These are phyloP conservation scores for Lampris incognitus DNA, from an alignment of 2,113 vertebrate genomes.

Conservation along the genomic window DNA sequence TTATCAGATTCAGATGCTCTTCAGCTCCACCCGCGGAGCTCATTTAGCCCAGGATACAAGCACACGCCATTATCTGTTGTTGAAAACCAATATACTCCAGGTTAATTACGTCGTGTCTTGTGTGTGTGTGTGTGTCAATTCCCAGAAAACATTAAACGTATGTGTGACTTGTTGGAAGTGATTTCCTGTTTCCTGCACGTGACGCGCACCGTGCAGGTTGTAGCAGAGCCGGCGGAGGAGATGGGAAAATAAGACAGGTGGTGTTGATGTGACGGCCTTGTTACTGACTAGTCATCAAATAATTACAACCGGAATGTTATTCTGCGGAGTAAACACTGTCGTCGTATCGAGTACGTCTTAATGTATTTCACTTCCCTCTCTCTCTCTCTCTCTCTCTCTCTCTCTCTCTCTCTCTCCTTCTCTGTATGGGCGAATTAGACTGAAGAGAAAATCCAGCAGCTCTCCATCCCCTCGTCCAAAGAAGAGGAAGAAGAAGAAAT, in stretches of 20 bases:
- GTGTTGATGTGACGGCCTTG: not conserved
- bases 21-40: not conserved
- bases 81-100: conserved; percentile 16
- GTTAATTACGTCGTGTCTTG: conserved; percentile 31
- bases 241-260: conserved; percentile 45
- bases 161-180: conserved; percentile 19
- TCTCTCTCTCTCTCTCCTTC: not conserved
- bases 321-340: conserved; percentile 29
- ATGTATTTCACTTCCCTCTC: conserved; percentile 22
- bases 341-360: conserved; percentile 35
- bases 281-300: conserved; percentile 36
- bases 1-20: conserved; percentile 11
- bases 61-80: conserved; percentile 17
- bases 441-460: conserved; percentile 90
- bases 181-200: conserved; percentile 32
- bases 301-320: conserved; percentile 57
- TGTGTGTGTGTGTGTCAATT: conserved; percentile 7
- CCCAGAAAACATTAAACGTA: conserved; percentile 20
- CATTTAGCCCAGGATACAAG: not conserved
- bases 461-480: conserved; percentile 93
- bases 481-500: conserved; percentile 99
- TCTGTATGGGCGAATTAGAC: conserved; percentile 55
- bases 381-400: not conserved
- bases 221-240: conserved; percentile 27
- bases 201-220: conserved; percentile 14